Conservation (phyloP, 1,140 invertebrate genomes). For the Macrosteles quadrilineatus region DNA sequence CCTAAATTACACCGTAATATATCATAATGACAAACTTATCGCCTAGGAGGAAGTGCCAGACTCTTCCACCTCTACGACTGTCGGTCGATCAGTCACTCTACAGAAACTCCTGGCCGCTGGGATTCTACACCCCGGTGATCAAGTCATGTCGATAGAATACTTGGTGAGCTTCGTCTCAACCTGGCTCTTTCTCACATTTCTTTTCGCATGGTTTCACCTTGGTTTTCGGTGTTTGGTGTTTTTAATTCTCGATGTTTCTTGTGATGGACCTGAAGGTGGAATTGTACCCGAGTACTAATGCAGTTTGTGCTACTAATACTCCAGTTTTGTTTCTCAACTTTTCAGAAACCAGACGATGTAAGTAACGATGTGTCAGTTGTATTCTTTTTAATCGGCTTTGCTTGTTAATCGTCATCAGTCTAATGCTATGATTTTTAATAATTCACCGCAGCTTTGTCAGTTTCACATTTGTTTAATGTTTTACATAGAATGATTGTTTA, state of each 20-base stretch:
- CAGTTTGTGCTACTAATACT: no score
- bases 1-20: background rate
- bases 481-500: background rate
- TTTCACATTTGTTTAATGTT: background rate
- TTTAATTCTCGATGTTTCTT: background rate
- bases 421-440: no score
- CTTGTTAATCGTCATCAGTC: no score
- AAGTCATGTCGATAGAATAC: conserved; percentile 85
- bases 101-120: conserved; percentile 80
- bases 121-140: conserved; percentile 77
- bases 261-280: no score
- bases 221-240: conserved; percentile 9
- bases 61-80: conserved; percentile 44
- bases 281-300: no score
- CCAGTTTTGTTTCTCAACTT: no score
- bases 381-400: no score
- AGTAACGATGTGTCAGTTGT: no score
- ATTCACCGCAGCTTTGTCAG: no score
- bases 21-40: background rate
- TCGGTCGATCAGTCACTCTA: conserved; percentile 76
- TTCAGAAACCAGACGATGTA: no score
- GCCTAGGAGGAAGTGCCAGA: background rate
- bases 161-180: conserved; percentile 58
- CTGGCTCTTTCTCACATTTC: conserved; percentile 2
- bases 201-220: conserved; percentile 17